Base-by-base conservation (phyloP, 2,888 invertebrate species). In the Apoderus coryli region DNA sequence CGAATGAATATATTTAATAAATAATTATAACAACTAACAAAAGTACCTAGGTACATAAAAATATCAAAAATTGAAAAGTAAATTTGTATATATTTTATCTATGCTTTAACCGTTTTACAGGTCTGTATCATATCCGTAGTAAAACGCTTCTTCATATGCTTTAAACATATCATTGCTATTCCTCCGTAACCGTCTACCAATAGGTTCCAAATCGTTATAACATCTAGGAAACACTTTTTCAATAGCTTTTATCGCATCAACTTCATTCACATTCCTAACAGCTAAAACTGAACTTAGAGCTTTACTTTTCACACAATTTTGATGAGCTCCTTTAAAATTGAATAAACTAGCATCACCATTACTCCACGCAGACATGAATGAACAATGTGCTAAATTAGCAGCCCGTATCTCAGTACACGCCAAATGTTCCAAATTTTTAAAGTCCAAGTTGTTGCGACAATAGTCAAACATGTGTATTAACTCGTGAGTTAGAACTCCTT, bases 391-490 rank as follows among this genome's bases (percentile, higher is more conserved):
- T 22, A 95, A 63, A 56, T 92, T 93, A 0, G 93, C 92, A 2
- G 93, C 95, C 41, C 93, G 62, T 37, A 95, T 81, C 67, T 95
- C 95, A 0, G 92, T 88, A 50, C 95, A 95, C 0, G 93, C 93
- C 33, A 95, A 57, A 55, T 95, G 95, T 40, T 90, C 80, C 40
- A 89, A 64, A 52, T 93, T 86, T 44, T 71, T 77, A 46, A 90
- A 86, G 57, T 95, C 81, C 32, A 92, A 53, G 26, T 93, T 72
- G 41, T 89, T 82, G 24, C 76, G 70, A 53, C 95, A 95, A 52
- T 74, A 82, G 56, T 95, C 95, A 51, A 89, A 93, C 85, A 93
- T 92, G 54, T 95, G 95, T 26, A 93, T 78, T 70, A 95, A 72
- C 59, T 95, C 95, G 48, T 95, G 95, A 0, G 79, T 73, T 23